A percentile compares a stretch with the other conserved stretches of the same genome.
Evolutionary conservation across 2,888 invertebrate species (phyloP).

Genomic region (Drosophila mayaguana): DNA sequence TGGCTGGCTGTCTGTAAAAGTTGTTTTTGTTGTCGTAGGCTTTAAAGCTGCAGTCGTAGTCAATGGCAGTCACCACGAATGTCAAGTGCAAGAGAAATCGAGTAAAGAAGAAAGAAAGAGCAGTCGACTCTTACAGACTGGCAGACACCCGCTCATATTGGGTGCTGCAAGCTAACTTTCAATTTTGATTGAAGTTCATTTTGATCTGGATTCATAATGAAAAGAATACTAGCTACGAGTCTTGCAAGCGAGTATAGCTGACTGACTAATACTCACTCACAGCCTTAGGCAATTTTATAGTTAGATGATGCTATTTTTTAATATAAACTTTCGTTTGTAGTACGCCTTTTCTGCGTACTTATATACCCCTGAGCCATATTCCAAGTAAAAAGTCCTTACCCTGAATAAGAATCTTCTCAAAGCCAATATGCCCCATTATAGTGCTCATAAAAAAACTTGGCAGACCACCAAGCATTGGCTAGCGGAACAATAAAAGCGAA

Average conservation of each 20-base stretch:
- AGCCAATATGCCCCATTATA: neutral
- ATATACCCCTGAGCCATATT: neutral
- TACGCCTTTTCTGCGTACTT: too few species aligned
- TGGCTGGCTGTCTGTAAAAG: conserved; percentile 4
- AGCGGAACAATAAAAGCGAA: conserved; percentile 33
- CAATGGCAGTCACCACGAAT: conserved; percentile 33
- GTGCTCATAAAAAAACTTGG: neutral
- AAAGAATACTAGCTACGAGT: too few species aligned
- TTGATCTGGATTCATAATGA: neutral
- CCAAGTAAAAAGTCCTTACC: neutral
- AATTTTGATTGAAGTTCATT: neutral
- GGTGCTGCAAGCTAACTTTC: neutral
- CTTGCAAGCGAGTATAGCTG: neutral
- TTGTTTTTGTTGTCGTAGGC: conserved; percentile 40
- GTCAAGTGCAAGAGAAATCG: conserved; percentile 54
- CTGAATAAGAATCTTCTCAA: neutral
- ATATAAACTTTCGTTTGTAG: too few species aligned
- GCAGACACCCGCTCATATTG: neutral
- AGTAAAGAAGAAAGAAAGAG: conserved; percentile 14
- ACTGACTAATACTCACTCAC: neutral
- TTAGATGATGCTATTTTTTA: too few species aligned
- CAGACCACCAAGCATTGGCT: conserved; percentile 2
- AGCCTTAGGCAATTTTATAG: neutral
- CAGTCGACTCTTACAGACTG: neutral
- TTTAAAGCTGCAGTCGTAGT: conserved; percentile 35